Base-by-base conservation (phyloP, 2,797 vertebrate species). In the Champsocephalus esox region DNA sequence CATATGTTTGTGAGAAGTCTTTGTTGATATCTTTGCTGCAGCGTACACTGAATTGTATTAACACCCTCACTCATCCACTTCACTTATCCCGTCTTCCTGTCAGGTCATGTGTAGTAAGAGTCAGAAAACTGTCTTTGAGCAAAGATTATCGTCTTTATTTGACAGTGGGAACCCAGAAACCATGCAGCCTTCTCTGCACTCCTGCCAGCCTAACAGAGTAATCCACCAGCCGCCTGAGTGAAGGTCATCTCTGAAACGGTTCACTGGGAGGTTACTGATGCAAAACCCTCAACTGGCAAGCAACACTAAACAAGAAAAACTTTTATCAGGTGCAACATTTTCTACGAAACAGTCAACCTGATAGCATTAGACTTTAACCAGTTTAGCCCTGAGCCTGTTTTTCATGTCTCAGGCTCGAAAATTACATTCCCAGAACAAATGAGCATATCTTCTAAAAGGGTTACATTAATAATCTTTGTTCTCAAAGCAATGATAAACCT, bases 1-100 rank as follows among this genome's bases (percentile, higher is more conserved):
- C 76, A 72, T 83, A 65, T 62, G 67, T 67, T 68, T 79, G 32
- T 72, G n/a, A 56, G 50, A 77, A 73, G 38, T 62, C 60, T 80
- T 55, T 75, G 51, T 79, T 80, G 50, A 76, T 56, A 55, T 80
- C 57, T 57, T 5, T 24, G 44, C 54, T 51, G 73, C 61, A 54
- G 60, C 13, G 28, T 66, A 32, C 59, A 75, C 41, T 68, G 63
- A 19, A 79, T 75, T 81, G 14, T 55, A 69, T 75, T 73, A 83
- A 52, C 34, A 66, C 44, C 32, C 34, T 59, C 32, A 45, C 57
- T 62, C 32, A 61, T 75, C 32, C 44, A 48, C 43, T 70, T 8
- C 8, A 44, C 43, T 16, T 28, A 19, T 54, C 12, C 43, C 45
- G 28, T 65, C 21, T 24, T 58, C 52, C 24, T 17, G 11, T 34